phyloP scores from a whole-genome alignment of 2,888 invertebrate species.

The Drosophila setosimentum region DNA sequence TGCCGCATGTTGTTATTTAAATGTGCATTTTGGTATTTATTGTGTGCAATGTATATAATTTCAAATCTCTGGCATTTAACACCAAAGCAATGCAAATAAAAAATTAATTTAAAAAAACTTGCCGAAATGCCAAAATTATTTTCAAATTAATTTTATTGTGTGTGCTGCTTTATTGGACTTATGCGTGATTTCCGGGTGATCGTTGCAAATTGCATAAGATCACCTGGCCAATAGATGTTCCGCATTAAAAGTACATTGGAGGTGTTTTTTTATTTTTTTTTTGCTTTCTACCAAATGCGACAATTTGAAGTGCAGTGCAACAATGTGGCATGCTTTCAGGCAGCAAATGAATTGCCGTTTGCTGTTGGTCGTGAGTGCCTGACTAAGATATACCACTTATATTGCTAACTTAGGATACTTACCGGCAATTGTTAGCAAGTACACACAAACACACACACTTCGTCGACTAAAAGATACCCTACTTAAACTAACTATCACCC shows the following conservation, averaged over 20 bases:
- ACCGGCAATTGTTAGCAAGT: no score
- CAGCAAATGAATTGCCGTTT: constrained; percentile 3
- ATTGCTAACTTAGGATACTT: neutral
- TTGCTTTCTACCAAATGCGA: constrained; percentile 6
- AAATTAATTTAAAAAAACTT: neutral
- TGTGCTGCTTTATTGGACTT: constrained; percentile 51
- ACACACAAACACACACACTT: neutral
- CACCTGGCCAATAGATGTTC: constrained; percentile 36
- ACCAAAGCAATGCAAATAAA: constrained; percentile 52
- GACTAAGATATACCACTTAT: neutral
- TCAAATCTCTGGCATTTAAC: constrained; percentile 54
- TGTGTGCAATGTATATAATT: constrained; percentile 28
- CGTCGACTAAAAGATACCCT: neutral
- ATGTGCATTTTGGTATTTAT: constrained; percentile 32
- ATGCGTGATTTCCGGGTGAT: constrained; percentile 62
- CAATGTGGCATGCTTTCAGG: constrained; percentile 54
- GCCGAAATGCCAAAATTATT: constrained; percentile 33
- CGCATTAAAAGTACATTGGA: constrained; percentile 34
- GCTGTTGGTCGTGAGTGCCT: neutral
- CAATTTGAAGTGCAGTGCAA: neutral
- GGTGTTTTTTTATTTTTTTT: constrained; percentile 6
- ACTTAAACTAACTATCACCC: neutral
- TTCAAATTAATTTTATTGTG: constrained; percentile 49
- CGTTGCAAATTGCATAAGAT: constrained; percentile 40
- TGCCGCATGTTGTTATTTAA: constrained; percentile 30